Evolutionary conservation across 1,140 invertebrate genomes (phyloP).

Genomic region (Atta colombica): DNA sequence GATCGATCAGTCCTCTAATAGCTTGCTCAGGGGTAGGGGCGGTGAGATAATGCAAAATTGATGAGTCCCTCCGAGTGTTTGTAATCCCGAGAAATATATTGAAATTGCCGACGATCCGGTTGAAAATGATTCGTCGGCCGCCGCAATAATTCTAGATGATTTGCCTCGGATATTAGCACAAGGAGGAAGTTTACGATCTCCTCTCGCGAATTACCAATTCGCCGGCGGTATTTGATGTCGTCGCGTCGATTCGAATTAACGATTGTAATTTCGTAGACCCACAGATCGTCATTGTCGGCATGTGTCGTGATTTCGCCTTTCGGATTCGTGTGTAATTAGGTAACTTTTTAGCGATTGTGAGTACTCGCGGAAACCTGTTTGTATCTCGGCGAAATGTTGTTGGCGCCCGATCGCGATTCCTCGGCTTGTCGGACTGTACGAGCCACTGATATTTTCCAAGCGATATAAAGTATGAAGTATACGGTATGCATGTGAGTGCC

Average conservation of each 20-base stretch:
- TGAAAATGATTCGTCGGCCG: constrained; percentile 72
- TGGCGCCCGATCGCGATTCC: constrained; percentile 69
- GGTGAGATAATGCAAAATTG: constrained; percentile 78
- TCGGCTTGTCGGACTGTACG: constrained; percentile 11
- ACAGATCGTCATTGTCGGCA: constrained; percentile 35
- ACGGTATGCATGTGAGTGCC: constrained; percentile 57
- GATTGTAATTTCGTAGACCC: constrained; percentile 34
- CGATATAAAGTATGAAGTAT: constrained; percentile 60
- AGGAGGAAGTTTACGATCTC: constrained; percentile 41
- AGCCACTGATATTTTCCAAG: constrained; percentile 52
- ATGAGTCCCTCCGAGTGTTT: constrained; percentile 76
- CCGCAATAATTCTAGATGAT: constrained; percentile 72
- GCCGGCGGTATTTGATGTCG: too few species aligned
- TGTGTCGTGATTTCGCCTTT: constrained; percentile 33
- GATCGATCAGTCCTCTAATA: constrained; percentile 77
- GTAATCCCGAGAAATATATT: constrained; percentile 78
- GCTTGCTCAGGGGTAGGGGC: constrained; percentile 71
- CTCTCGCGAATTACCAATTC: neutral
- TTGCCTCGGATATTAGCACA: constrained; percentile 38
- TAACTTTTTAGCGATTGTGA: constrained; percentile 67
- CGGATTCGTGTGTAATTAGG: constrained; percentile 72
- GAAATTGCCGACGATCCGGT: constrained; percentile 71
- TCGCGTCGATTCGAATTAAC: neutral
- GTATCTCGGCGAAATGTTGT: constrained; percentile 69
- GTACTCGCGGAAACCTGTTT: constrained; percentile 72